A percentile compares a stretch with the other conserved stretches of the same genome.
Evolutionary conservation across 37 sponge, comb jelly and placozoan species (phyloP).

Genomic region (Aplysina aerophoba): DNA sequence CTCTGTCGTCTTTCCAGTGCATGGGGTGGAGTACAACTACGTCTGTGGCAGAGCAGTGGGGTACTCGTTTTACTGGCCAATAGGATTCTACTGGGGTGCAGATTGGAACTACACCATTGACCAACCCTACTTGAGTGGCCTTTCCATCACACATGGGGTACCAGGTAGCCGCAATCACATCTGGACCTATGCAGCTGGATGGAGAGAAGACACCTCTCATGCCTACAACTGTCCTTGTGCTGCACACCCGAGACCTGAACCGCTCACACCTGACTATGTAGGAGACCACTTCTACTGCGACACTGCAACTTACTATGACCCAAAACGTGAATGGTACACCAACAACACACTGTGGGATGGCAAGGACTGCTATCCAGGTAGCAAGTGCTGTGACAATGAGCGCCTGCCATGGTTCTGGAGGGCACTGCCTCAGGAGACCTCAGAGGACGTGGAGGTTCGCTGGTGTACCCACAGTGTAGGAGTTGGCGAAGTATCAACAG

Average conservation of each 20-base stretch:
- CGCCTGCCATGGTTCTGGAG: constrained; percentile 8
- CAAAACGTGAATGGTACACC: neutral
- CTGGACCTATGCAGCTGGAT: constrained; percentile 2
- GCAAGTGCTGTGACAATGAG: neutral
- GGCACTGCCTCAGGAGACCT: neutral
- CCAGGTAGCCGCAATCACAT: neutral
- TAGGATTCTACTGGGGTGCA: neutral
- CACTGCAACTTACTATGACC: neutral
- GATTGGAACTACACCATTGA: neutral
- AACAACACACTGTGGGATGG: constrained; percentile 21
- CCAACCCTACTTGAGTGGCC: neutral
- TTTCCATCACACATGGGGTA: constrained; percentile 4
- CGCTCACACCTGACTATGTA: neutral
- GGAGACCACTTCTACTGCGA: constrained; percentile 13
- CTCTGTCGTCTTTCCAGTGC: too few species aligned
- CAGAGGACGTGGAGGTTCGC: constrained; percentile 17
- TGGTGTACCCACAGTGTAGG: neutral
- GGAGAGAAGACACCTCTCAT: neutral
- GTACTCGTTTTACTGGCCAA: neutral
- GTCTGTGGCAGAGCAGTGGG: constrained; percentile 10
- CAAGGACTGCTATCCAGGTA: constrained; percentile 7
- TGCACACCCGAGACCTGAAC: neutral
- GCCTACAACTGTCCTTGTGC: constrained; percentile 13
- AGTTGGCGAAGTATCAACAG: neutral
- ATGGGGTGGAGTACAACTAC: too few species aligned